Evolutionary conservation across 2,797 vertebrate species (phyloP).

Genomic region (Botia almorhae): DNA sequence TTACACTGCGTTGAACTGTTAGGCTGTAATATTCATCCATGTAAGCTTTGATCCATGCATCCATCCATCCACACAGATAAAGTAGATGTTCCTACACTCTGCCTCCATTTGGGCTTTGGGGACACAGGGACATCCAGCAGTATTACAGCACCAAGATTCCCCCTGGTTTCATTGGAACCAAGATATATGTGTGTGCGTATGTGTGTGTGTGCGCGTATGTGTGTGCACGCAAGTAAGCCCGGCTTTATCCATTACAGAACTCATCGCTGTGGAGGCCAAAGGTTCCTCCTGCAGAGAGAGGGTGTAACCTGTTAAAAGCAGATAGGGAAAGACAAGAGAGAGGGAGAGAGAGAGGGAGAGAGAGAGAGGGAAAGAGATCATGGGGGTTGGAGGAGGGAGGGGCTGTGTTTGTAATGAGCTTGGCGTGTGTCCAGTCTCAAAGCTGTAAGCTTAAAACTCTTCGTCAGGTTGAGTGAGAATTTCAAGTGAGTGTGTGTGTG

Average conservation of each 20-base stretch:
- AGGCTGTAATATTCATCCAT: background rate
- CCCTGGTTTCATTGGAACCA: conserved; percentile 41
- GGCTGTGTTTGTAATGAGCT: conserved; percentile 53
- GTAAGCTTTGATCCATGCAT: background rate
- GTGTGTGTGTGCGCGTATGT: conserved; percentile 43
- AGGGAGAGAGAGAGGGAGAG: conserved; percentile 45
- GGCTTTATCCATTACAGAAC: conserved; percentile 56
- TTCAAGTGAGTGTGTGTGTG: conserved; percentile 29
- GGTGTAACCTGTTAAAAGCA: conserved; percentile 59
- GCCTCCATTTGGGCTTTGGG: conserved; percentile 19
- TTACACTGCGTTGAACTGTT: background rate
- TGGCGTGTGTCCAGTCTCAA: conserved; percentile 56
- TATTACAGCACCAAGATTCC: conserved; percentile 33
- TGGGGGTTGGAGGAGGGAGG: conserved; percentile 4
- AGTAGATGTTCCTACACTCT: background rate
- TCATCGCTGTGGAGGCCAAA: conserved; percentile 32
- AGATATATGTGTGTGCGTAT: conserved; percentile 4
- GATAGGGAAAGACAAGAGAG: conserved; percentile 49
- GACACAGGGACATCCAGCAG: conserved; percentile 28
- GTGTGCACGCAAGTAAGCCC: conserved; percentile 38
- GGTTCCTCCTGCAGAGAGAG: conserved; percentile 50
- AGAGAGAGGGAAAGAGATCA: conserved; percentile 22
- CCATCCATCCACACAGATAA: background rate
- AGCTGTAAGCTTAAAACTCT: conserved; percentile 51
- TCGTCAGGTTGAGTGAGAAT: conserved; percentile 41